phyloP scores from a whole-genome alignment of 2,113 vertebrate species.

The Tonatia bakeri region DNA sequence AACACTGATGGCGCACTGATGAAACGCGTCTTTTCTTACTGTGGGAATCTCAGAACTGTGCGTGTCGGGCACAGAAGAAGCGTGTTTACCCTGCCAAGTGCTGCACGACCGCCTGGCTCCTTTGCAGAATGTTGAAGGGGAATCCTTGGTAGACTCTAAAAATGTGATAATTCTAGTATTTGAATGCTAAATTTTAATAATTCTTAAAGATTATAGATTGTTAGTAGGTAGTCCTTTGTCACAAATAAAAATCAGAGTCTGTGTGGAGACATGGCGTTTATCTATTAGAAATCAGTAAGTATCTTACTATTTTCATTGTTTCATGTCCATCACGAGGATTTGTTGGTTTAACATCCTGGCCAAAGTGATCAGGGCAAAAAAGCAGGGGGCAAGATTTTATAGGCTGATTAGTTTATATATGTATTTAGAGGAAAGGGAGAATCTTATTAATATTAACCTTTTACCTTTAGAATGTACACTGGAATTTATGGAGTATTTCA shows the following conservation, averaged over 20 bases:
- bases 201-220: not conserved
- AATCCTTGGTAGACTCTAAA: not conserved
- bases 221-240: not conserved
- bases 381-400: not conserved
- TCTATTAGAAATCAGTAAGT: not conserved
- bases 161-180: not conserved
- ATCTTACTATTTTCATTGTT: not conserved
- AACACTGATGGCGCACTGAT: not conserved
- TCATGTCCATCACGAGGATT: not conserved
- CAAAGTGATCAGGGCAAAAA: not conserved
- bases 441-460: not conserved
- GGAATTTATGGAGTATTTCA: not conserved
- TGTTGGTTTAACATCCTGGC: not conserved
- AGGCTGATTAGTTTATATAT: not conserved
- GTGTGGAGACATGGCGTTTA: not conserved
- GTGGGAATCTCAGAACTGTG: not conserved
- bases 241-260: not conserved
- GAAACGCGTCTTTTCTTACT: not conserved
- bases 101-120: not conserved
- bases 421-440: not conserved
- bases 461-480: not conserved
- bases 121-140: not conserved
- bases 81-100: conserved; percentile 22
- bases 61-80: conserved; percentile 33
- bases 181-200: not conserved